Base-by-base conservation (phyloP, 2,113 vertebrate genomes). In the Phodopus roborovskii region DNA sequence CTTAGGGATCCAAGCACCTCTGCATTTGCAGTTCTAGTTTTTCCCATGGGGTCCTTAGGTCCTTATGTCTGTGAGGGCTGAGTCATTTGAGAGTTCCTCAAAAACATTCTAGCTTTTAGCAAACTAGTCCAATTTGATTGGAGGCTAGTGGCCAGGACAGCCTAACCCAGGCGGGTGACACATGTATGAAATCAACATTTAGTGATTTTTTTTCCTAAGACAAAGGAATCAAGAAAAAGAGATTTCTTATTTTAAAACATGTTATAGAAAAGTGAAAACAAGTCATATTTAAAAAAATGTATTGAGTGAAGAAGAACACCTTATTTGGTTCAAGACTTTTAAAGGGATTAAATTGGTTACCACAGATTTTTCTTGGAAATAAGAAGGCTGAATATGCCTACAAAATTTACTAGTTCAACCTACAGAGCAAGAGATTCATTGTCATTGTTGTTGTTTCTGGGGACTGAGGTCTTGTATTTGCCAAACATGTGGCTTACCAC, bases 311-410 rank as follows among this genome's bases (percentile, higher is more conserved):
- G 8, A 50, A 24, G 9, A 50, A 24, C 7, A 19, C 26, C 36
- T 88, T 10, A 17, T 91, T 84, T 90, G 45, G 3, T 24, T 95
- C 28, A 64, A 48, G 39, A 88, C 15, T 56, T 68, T 92, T 26
- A 92, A 74, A 81, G 48, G 24, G n/a, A 75, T 73, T 95, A 60
- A 94, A 28, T 77, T 82, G 15, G 26, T 7, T 68, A 62, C 13
- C 66, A 48, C 64, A 64, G 66, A 81, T 79, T 81, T 81, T 88
- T 79, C 71, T 92, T 89, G 19, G 12, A 89, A 78, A 90, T 88
- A 88, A 28, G 56, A 86, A 82, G n/a, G 19, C 28, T 64, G 77
- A 70, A 68, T 42, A 74, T 62, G 64, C 5, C 50, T 91, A 74
- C 0, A 85, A 50, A 26, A 84, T 92, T 84, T 82, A 53, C 17